Evolutionary conservation across 2,797 vertebrate species (phyloP), one percentile per base, ranked within the genome.

Genomic region (Channa striata): DNA sequence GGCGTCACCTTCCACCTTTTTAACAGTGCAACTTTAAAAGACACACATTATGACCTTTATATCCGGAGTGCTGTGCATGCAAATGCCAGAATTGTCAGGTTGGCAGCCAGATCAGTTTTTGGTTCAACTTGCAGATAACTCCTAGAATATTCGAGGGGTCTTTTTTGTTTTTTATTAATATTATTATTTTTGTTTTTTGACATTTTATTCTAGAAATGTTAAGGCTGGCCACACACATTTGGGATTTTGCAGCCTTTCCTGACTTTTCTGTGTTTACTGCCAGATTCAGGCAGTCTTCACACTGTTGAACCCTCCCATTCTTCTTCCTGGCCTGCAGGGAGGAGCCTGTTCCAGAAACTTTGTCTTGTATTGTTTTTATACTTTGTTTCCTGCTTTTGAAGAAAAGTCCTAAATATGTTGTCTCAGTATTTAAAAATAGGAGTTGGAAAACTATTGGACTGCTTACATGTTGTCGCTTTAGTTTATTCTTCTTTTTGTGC

Each of bases 371-470:
- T 82, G 71, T 87, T 86, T 83, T 86, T 87, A 71, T 72, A 82
- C 77, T 83, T 87, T 72, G 43, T 89, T 90, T 88, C 77, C 80
- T 67, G 58, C 74, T 76, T 79, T 72, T 49, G 58, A 75, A 78
- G 76, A 72, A 94, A 95, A 74, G 71, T 89, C 61, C 81, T 87
- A 81, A 87, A 91, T 87, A 84, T 86, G 77, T 90, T 72, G 74
- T 93, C 83, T 92, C 95, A 97, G 96, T 98, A 98, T 99, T 98
- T 98, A 96, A 96, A 72, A 96, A 95, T 91, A 93, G 69, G 82
- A 88, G 86, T 74, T 86, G 87, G 76, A 87, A 82, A 85, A 92
- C 71, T 82, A 74, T 78, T 81, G 74, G 85, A 89, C 81, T 86
- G 83, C 70, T 81, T 82, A 10, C 82, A 72, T 90, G 89, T 88